Base-by-base conservation (phyloP, 2,797 vertebrate genomes). In the Cheirogaleus major region DNA sequence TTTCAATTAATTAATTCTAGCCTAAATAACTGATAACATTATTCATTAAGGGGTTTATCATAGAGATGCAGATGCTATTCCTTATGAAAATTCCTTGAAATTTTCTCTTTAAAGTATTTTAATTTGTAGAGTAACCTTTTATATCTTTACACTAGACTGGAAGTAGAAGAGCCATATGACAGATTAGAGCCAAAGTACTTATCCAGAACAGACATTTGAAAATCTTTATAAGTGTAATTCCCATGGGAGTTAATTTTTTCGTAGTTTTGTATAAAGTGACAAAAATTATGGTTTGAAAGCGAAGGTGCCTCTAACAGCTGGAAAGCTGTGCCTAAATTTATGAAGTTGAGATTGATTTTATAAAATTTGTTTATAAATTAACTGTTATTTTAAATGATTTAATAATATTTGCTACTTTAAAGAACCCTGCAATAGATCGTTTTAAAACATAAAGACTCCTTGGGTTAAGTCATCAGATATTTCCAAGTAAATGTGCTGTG, bases 1-100 rank as follows among this genome's bases (percentile, higher is more conserved):
- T 80, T 87, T 61, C 2, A 14, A 45, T 80, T 96, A 96, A 96
- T 96, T 98, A 90, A 97, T 97, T 94, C 93, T 73, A 94, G 55
- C 67, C 50, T 93, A 91, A 93, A 80, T 75, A 95, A 90, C 41
- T 73, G 17, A 96, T 84, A 94, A 85, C 32, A 8, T 96, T 84
- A 91, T 78, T 94, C 89, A 13, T 94, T 85, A 78, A 83, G 20
- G 5, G 22, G 55, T 30, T 95, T 86, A 95, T 90, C 35, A 5
- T 45, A 92, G 86, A 65, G 14, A 86, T 41, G 23, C 2, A 5
- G 85, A 65, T 6, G 9, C 43, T 82, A 79, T 50, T 91, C 59
- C 17, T 79, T 67, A 79, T 38, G 48, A 97, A 63, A 88, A 61
- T 59, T 89, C 67, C 55, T 84, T 88, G 43, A 84, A 6, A 23